phyloP scores from a whole-genome alignment of 2,113 vertebrate genomes.

The Gymnocephalus cernua region DNA sequence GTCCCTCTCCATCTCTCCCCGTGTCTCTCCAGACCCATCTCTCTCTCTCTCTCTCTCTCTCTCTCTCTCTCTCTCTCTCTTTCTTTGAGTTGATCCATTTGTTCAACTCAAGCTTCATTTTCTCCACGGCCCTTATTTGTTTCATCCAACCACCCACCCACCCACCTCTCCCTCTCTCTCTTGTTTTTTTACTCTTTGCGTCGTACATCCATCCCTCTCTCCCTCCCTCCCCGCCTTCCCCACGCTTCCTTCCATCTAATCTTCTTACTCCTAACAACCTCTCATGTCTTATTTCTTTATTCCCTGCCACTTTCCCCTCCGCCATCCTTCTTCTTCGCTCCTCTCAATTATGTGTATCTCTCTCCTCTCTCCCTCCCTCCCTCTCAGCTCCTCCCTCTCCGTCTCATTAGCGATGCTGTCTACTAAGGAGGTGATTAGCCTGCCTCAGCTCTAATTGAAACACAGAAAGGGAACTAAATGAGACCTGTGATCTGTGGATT shows the following conservation, averaged over 20 bases:
- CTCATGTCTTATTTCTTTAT: slow-evolving; percentile 62
- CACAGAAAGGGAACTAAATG: slow-evolving; percentile 78
- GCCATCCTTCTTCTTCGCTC: slow-evolving; percentile 48
- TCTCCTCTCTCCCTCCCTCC: slow-evolving; percentile 48
- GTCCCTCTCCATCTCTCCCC: slow-evolving; percentile 28
- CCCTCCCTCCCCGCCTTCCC: neutral
- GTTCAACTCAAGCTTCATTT: slow-evolving; percentile 62
- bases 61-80: slow-evolving; percentile 16
- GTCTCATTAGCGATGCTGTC: slow-evolving; percentile 80
- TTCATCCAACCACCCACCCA: slow-evolving; percentile 59
- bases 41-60: slow-evolving; percentile 8
- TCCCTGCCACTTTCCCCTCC: slow-evolving; percentile 51
- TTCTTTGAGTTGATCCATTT: slow-evolving; percentile 54
- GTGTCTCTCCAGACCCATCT: neutral
- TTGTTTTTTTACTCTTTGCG: slow-evolving; percentile 9
- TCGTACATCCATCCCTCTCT: slow-evolving; percentile 2
- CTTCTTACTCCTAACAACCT: slow-evolving; percentile 66
- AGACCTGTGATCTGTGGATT: slow-evolving; percentile 78
- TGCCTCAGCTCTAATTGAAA: slow-evolving; percentile 79
- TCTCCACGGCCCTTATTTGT: slow-evolving; percentile 51
- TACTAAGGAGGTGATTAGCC: slow-evolving; percentile 82
- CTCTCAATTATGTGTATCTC: slow-evolving; percentile 64
- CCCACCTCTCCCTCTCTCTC: slow-evolving; percentile 37
- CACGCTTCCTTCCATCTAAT: slow-evolving; percentile 52
- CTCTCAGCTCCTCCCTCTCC: slow-evolving; percentile 72